Evolutionary conservation across 2,113 vertebrate genomes (phyloP).

Genomic region (Peromyscus maniculatus): DNA sequence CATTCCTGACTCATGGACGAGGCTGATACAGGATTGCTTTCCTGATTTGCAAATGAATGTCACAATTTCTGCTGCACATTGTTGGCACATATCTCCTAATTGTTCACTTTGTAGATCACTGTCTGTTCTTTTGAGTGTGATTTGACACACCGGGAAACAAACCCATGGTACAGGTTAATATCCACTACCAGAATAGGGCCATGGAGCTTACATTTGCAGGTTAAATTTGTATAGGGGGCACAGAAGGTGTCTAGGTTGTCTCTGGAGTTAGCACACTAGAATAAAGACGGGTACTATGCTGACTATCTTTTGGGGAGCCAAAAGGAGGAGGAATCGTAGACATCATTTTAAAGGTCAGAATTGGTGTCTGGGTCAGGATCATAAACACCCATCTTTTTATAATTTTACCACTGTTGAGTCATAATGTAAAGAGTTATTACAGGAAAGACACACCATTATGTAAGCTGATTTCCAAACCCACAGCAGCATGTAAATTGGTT

Average conservation of each 20-base stretch:
- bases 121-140: not conserved
- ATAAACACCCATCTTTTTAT: not conserved
- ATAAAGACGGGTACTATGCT: not conserved
- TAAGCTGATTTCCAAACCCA: conserved; percentile 2
- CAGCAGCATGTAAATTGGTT: not conserved
- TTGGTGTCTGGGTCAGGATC: not conserved
- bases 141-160: not conserved
- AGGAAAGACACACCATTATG: not conserved
- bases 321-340: not conserved
- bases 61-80: not conserved
- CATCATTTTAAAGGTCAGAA: not conserved
- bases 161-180: not conserved
- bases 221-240: not conserved
- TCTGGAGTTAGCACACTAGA: not conserved
- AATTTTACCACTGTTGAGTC: not conserved
- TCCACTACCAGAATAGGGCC: not conserved
- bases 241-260: not conserved
- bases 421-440: conserved; percentile 28
- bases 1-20: not conserved
- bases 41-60: conserved; percentile 9
- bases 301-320: not conserved
- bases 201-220: not conserved
- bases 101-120: not conserved
- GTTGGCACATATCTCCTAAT: not conserved
- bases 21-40: not conserved